phyloP scores from a whole-genome alignment of 2,888 invertebrate species.

The Mycalesis mineus region DNA sequence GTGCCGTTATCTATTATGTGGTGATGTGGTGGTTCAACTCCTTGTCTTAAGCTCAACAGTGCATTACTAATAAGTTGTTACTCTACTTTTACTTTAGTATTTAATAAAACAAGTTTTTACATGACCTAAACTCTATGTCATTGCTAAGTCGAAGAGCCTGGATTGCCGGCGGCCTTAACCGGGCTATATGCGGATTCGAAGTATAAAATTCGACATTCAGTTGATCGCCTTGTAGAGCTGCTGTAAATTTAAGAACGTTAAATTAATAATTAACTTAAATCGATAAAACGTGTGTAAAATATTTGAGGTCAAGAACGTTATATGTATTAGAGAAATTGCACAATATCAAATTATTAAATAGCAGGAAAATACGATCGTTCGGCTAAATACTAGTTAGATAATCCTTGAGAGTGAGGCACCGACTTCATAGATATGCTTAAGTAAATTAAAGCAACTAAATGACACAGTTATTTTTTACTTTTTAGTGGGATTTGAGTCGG shows the following conservation, averaged over 20 bases:
- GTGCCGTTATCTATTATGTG: neutral
- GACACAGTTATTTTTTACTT: too few relatives aligned
- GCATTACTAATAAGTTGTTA: neutral
- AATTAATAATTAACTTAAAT: neutral
- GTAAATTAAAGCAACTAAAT: too few relatives aligned
- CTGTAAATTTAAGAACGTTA: neutral
- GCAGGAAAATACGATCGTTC: neutral
- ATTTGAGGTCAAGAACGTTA: neutral
- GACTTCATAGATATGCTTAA: too few relatives aligned
- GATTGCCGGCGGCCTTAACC: slow-evolving; percentile 7
- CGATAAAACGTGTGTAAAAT: neutral
- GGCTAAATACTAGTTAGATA: too few relatives aligned
- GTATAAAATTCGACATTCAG: neutral
- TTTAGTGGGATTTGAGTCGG: too few relatives aligned
- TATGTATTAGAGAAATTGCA: neutral
- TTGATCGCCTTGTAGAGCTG: neutral
- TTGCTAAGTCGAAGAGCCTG: neutral
- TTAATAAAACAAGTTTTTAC: neutral
- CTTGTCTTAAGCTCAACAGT: neutral
- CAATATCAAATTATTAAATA: neutral
- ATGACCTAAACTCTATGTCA: slow-evolving; percentile 1
- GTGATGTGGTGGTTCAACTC: neutral
- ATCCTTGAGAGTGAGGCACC: too few relatives aligned
- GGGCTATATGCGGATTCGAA: neutral
- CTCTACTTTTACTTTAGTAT: neutral